phyloP scores from a whole-genome alignment of 2,888 invertebrate genomes.

The Leptinotarsa tumamoca region DNA sequence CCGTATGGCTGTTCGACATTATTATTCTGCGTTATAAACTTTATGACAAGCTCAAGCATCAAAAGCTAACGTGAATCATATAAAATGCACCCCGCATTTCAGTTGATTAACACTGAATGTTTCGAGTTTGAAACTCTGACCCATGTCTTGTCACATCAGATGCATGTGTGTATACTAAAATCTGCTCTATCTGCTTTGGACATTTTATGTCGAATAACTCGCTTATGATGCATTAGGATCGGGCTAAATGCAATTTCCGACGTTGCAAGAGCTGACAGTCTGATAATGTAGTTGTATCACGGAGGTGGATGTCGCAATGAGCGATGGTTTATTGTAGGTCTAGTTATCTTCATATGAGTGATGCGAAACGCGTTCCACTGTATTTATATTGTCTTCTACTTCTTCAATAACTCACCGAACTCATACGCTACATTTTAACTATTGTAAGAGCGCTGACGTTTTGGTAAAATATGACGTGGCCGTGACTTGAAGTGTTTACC shows the following conservation, averaged over 20 bases:
- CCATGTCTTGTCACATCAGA: neutral
- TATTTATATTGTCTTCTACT: no score
- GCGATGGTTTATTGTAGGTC: neutral
- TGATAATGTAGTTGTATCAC: neutral
- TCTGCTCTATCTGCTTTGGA: neutral
- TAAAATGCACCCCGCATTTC: neutral
- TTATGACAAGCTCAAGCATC: neutral
- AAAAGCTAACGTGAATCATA: neutral
- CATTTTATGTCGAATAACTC: neutral
- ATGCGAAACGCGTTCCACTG: neutral
- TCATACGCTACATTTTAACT: no score
- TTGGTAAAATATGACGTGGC: no score
- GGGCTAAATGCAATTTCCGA: neutral
- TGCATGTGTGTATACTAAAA: constrained; percentile 5
- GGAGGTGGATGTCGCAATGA: neutral
- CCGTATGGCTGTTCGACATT: neutral
- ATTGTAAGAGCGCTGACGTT: no score
- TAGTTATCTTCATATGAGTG: neutral
- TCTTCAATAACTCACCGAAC: no score
- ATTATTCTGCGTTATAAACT: neutral
- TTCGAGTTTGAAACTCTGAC: constrained; percentile 4
- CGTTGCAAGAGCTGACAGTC: neutral
- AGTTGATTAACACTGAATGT: neutral
- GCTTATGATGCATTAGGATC: neutral
- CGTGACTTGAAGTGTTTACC: no score